Evolutionary conservation across 1,140 invertebrate genomes (phyloP), one percentile per base, ranked within the genome.

Genomic region (Halotydeus destructor): DNA sequence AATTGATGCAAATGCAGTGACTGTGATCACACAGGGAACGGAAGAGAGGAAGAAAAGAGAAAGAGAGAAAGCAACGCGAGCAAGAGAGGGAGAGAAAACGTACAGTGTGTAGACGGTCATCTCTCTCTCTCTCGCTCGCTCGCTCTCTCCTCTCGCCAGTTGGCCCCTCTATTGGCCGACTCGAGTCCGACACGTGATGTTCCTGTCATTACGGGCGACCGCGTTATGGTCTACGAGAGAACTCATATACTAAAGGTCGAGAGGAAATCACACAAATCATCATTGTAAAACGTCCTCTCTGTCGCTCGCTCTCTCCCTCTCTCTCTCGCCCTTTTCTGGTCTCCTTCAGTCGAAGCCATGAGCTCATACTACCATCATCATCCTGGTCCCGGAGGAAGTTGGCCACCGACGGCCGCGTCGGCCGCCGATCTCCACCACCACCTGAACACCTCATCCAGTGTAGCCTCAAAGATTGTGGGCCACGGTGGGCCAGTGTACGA

Each of bases 231-330:
- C 33, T 34, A 14, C 33, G 14, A 14, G 14, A 30, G 14, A 9
- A 30, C n/a, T n/a, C n/a, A n/a, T n/a, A n/a, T n/a, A n/a, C n/a
- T 5, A 23, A 6, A 38, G 37, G 37, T 38, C 37, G 21, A 24
- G 23, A 24, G 21, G 16, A 30, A 38, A 23, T 35, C 34, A 21
- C 37, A 38, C 37, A 38, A 38, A 38, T 38, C 37, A 38, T 38
- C 25, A 9, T 34, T 16, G 14, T 34, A 19, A 14, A 19, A 19
- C 33, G 14, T 5, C 22, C 6, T 6, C 6, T 14, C 33, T n/a
- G n/a, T 30, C 28, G n/a, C 9, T 11, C 22, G 22, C 14, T 12
- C 25, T n/a, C 6, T 24, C n/a, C 21, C n/a, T 16, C 6, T 38
- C 25, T 6, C 25, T 38, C n/a, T 38, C 22, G 8, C 23, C n/a